A percentile compares a stretch with the other conserved stretches of the same genome.
These are phyloP conservation scores for Callipepla californica DNA, from an alignment of 2,113 vertebrate genomes.

Conservation along the genomic window DNA sequence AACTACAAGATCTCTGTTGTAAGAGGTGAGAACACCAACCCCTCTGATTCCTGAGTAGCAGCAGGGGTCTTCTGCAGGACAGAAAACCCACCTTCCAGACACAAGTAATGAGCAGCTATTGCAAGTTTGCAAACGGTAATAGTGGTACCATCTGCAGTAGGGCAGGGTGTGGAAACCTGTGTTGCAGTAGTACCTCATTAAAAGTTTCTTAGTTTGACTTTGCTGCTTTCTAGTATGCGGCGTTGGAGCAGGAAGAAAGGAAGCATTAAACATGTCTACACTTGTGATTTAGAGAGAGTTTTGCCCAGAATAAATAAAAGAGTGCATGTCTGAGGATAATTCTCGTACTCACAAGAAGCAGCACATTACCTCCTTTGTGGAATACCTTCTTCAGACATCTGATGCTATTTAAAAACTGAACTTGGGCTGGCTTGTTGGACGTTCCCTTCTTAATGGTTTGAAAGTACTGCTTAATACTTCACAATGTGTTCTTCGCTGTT, in stretches of 20 bases:
- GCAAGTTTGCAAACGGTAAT: not conserved
- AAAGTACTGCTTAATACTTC: not conserved
- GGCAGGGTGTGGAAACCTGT: not conserved
- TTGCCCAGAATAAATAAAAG: not conserved
- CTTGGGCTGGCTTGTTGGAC: not conserved
- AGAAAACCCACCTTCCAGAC: not conserved
- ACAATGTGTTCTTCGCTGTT: not conserved
- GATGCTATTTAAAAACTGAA: not conserved
- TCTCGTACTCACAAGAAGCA: not conserved
- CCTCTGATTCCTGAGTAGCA: not conserved
- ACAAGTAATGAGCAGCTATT: not conserved
- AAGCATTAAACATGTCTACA: not conserved
- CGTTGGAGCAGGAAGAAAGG: not conserved
- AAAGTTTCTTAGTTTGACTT: not conserved
- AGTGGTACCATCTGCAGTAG: not conserved
- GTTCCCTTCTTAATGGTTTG: not conserved
- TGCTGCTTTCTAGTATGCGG: not conserved
- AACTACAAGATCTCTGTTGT: not conserved
- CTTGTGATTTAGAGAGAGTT: not conserved
- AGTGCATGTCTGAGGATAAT: not conserved
- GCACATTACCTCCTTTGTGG: not conserved
- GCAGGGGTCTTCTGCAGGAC: not conserved
- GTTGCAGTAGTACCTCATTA: not conserved
- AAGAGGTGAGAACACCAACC: not conserved
- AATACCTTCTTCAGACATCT: not conserved